These are phyloP conservation scores for Beris chalybata DNA, from an alignment of 2,888 invertebrate species.

Conservation along the genomic window DNA sequence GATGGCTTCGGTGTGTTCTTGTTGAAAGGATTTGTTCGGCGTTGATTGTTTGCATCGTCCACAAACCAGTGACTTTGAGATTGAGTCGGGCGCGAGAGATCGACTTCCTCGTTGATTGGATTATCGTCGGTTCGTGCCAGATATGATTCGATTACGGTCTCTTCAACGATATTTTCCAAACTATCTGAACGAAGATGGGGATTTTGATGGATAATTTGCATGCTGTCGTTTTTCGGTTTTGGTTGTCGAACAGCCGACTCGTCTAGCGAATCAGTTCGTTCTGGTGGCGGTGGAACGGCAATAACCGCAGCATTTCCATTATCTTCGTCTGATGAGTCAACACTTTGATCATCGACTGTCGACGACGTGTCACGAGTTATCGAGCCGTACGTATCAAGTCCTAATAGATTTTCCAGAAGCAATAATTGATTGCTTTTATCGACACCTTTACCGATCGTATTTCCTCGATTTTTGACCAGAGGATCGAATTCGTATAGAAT, in stretches of 20 bases:
- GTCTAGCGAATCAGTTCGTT: slow-evolving; percentile 34
- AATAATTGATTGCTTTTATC: slow-evolving; percentile 64
- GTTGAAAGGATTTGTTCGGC: slow-evolving; percentile 29
- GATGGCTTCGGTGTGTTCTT: neutral
- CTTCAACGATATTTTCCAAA: slow-evolving; percentile 49
- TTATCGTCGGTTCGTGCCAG: slow-evolving; percentile 32
- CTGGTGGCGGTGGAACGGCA: slow-evolving; percentile 33
- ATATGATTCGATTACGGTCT: slow-evolving; percentile 37
- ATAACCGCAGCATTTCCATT: slow-evolving; percentile 42
- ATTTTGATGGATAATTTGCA: slow-evolving; percentile 53
- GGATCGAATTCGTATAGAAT: slow-evolving; percentile 78
- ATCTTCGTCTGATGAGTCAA: slow-evolving; percentile 58
- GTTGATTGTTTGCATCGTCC: slow-evolving; percentile 18
- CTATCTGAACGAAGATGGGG: slow-evolving; percentile 50
- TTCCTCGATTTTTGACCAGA: slow-evolving; percentile 48
- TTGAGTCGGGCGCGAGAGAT: slow-evolving; percentile 45
- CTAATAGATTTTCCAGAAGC: slow-evolving; percentile 67
- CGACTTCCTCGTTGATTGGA: slow-evolving; percentile 39
- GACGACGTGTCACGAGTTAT: slow-evolving; percentile 52
- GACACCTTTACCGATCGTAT: slow-evolving; percentile 41
- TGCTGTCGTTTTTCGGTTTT: slow-evolving; percentile 26
- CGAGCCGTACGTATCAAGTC: slow-evolving; percentile 69
- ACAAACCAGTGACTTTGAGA: slow-evolving; percentile 52
- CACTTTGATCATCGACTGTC: slow-evolving; percentile 56
- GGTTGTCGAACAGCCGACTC: neutral